Evolutionary conservation across 37 sponge, comb jelly and placozoan genomes (phyloP).

Genomic region (Agelas oroides): DNA sequence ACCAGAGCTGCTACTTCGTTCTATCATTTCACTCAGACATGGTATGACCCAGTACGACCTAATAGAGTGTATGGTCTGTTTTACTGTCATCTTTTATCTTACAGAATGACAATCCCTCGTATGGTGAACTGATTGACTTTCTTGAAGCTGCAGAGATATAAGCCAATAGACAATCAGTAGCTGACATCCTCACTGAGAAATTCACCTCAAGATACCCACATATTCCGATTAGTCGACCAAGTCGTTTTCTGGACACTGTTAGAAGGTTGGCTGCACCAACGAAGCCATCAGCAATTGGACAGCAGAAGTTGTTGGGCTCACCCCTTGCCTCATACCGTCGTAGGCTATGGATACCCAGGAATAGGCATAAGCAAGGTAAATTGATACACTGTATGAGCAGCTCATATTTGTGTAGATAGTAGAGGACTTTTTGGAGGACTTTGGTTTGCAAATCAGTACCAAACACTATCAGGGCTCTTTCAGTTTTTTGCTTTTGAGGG

Average conservation of each 20-base stretch:
- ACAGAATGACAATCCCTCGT: constrained; percentile 22
- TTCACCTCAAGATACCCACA: constrained; percentile 31
- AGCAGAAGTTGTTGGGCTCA: constrained; percentile 47
- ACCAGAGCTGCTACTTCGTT: no score
- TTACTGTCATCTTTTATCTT: no score
- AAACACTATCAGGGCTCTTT: no score
- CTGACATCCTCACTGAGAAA: constrained; percentile 28
- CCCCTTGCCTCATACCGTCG: constrained; percentile 39
- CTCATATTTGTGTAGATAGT: no score
- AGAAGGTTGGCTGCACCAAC: constrained; percentile 58
- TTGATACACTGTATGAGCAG: no score
- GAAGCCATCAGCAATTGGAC: constrained; percentile 36
- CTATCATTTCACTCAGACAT: no score
- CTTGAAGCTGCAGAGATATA: constrained; percentile 10
- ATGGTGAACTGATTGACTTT: constrained; percentile 30
- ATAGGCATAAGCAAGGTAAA: constrained; percentile 26
- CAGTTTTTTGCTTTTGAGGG: no score
- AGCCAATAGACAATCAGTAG: background rate
- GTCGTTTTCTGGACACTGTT: constrained; percentile 47
- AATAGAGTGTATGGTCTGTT: no score
- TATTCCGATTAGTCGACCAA: constrained; percentile 43
- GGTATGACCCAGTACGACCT: no score
- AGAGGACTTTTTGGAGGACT: no score
- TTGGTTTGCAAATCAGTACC: no score
- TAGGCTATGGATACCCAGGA: constrained; percentile 43